These are phyloP conservation scores for Caloenas nicobarica DNA, from an alignment of 2,113 vertebrate genomes.

Conservation along the genomic window DNA sequence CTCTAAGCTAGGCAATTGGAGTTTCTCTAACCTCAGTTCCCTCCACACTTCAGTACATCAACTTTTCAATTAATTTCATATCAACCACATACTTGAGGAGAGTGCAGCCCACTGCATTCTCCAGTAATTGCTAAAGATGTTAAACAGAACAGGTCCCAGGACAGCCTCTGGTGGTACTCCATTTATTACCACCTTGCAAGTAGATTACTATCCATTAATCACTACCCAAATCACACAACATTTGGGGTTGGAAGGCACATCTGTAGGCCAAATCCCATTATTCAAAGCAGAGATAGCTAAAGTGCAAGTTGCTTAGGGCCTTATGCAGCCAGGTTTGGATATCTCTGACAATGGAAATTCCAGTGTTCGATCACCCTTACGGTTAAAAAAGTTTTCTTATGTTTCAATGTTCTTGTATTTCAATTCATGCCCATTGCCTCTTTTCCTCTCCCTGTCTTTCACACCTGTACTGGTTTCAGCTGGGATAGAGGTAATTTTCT, in stretches of 20 bases:
- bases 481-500: neutral
- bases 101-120: neutral
- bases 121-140: neutral
- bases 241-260: neutral
- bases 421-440: neutral
- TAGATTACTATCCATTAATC: neutral
- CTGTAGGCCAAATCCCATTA: neutral
- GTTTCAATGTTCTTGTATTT: neutral
- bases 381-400: neutral
- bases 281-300: neutral
- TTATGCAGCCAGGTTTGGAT: neutral
- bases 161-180: neutral
- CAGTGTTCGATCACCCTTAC: neutral
- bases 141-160: neutral
- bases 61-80: neutral
- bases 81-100: neutral
- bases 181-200: neutral
- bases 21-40: neutral
- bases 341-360: neutral
- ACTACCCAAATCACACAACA: neutral
- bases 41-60: neutral
- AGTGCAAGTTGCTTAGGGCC: neutral
- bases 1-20: accelerated
- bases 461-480: too few relatives aligned
- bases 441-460: neutral